Conservation (phyloP, 1,140 invertebrate species). For the Onthophagus taurus region DNA sequence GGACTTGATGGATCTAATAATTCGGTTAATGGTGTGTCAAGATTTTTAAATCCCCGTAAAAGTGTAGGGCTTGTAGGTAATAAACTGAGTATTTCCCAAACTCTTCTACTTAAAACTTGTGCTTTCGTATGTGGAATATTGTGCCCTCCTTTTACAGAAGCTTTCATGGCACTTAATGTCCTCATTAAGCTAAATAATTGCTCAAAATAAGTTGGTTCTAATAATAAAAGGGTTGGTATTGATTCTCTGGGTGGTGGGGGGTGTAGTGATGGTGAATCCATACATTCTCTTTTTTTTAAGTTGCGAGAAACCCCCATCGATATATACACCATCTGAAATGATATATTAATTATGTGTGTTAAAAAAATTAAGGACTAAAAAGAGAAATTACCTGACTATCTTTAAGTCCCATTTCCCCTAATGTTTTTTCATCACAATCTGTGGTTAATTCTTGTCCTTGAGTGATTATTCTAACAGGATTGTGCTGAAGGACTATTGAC, state of each 20-base stretch:
- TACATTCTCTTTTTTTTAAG: conserved; percentile 57
- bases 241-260: conserved; percentile 72
- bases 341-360: conserved; percentile 11
- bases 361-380: neutral
- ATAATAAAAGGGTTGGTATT: conserved; percentile 72
- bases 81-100: conserved; percentile 90
- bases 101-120: conserved; percentile 75
- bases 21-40: conserved; percentile 54
- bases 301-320: conserved; percentile 73
- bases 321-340: conserved; percentile 72
- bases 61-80: conserved; percentile 81
- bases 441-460: conserved; percentile 87
- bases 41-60: conserved; percentile 70
- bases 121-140: conserved; percentile 72
- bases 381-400: conserved; percentile 53
- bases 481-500: conserved; percentile 11
- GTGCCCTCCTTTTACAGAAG: conserved; percentile 56
- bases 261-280: conserved; percentile 66
- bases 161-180: conserved; percentile 75
- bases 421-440: conserved; percentile 86
- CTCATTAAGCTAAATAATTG: conserved; percentile 84
- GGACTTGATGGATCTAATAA: conserved; percentile 78
- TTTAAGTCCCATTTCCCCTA: conserved; percentile 85
- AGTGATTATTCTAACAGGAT: conserved; percentile 73
- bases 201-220: conserved; percentile 81